Conservation (phyloP, 2,888 invertebrate genomes). For the Phlogophora meticulosa region DNA sequence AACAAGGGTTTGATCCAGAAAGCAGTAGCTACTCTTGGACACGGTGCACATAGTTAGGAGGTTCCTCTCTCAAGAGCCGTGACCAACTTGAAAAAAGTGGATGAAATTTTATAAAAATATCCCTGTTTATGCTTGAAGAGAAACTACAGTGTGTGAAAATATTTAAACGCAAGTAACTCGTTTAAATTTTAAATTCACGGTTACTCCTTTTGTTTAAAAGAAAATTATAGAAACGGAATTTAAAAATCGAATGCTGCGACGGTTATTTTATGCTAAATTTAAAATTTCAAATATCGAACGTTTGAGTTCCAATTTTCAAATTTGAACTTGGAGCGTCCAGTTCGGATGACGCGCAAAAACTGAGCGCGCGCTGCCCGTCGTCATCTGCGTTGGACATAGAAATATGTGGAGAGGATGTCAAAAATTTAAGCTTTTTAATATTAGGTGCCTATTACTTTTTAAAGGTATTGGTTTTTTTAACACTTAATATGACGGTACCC, state of each 20-base stretch:
- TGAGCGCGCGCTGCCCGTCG: slow-evolving; percentile 88
- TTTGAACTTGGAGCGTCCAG: slow-evolving; percentile 91
- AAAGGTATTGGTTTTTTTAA: no score
- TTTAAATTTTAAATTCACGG: slow-evolving; percentile 33
- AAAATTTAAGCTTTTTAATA: not conserved
- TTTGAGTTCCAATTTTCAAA: slow-evolving; percentile 90
- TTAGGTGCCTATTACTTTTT: no score
- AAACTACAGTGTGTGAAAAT: slow-evolving; percentile 18
- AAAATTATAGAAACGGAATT: slow-evolving; percentile 49
- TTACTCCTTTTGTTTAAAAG: slow-evolving; percentile 16
- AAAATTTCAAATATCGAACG: slow-evolving; percentile 89
- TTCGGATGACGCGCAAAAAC: slow-evolving; percentile 89
- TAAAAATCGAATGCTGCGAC: slow-evolving; percentile 60
- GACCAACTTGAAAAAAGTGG: not conserved
- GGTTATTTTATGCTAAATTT: slow-evolving; percentile 85
- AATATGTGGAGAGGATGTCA: slow-evolving; percentile 69
- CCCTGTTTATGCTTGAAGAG: not conserved
- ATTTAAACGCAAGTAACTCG: slow-evolving; percentile 13
- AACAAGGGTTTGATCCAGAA: no score
- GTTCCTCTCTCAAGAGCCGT: no score
- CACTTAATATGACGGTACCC: no score
- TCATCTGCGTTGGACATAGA: slow-evolving; percentile 82
- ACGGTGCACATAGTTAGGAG: no score
- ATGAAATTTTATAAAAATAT: not conserved
- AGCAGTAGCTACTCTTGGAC: no score